phyloP scores from a whole-genome alignment of 2,888 invertebrate species.

The Abscondita cerata region DNA sequence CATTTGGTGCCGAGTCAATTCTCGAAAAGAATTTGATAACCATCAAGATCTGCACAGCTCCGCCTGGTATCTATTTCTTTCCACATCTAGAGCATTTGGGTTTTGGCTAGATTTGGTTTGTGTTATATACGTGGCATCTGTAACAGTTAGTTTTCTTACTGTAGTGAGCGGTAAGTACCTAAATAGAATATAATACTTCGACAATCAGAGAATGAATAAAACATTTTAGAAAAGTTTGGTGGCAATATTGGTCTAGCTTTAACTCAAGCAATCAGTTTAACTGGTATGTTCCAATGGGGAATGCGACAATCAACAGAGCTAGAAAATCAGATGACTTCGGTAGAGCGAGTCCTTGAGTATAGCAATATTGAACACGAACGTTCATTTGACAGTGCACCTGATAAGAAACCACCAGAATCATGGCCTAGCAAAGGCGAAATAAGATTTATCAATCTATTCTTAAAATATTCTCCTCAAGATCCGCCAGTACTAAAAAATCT shows the following conservation, averaged over 20 bases:
- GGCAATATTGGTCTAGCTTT: conserved; percentile 57
- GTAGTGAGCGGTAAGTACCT: neutral
- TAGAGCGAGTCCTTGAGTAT: conserved; percentile 74
- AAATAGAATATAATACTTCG: neutral
- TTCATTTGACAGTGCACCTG: conserved; percentile 64
- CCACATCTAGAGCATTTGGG: conserved; percentile 91
- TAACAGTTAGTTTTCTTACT: conserved; percentile 78
- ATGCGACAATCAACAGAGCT: conserved; percentile 64
- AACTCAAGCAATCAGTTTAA: conserved; percentile 55
- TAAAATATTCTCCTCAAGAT: conserved; percentile 76
- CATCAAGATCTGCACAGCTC: conserved; percentile 89
- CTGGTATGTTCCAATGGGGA: conserved; percentile 82
- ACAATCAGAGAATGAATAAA: no score
- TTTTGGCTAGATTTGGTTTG: conserved; percentile 92
- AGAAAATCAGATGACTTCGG: conserved; percentile 86
- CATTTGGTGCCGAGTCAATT: conserved; percentile 81
- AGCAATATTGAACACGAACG: conserved; percentile 67
- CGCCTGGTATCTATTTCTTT: conserved; percentile 90
- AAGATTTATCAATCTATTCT: conserved; percentile 70
- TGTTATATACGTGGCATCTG: conserved; percentile 82
- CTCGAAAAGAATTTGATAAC: conserved; percentile 82
- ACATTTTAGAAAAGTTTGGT: conserved; percentile 51
- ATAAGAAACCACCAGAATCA: conserved; percentile 72
- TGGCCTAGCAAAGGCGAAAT: conserved; percentile 79
- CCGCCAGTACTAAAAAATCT: conserved; percentile 78